phyloP scores from a whole-genome alignment of 1,140 invertebrate species.

The Andrena cerasifolii region DNA sequence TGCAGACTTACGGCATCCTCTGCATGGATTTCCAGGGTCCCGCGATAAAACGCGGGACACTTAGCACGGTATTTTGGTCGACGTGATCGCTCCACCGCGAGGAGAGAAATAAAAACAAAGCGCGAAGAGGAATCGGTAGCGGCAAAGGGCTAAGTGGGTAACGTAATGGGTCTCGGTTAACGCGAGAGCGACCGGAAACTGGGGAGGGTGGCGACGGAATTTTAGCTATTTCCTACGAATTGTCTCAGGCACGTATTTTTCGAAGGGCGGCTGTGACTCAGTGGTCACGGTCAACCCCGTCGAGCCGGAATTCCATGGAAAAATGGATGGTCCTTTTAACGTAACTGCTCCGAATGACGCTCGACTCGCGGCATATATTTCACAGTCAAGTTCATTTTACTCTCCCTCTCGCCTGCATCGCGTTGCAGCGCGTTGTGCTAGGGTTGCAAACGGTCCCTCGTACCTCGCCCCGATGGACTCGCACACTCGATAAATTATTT shows the following conservation, averaged over 20 bases:
- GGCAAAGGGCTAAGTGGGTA: slow-evolving; percentile 67
- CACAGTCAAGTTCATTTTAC: slow-evolving; percentile 1
- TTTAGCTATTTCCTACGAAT: slow-evolving; percentile 77
- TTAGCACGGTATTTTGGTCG: slow-evolving; percentile 24
- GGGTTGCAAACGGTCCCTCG: slow-evolving; percentile 8
- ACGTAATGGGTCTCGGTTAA: slow-evolving; percentile 68
- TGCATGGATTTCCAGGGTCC: too few species aligned
- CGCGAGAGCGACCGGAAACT: slow-evolving; percentile 44
- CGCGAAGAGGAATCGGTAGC: slow-evolving; percentile 56
- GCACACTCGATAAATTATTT: slow-evolving; percentile 29
- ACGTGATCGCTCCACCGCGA: not conserved
- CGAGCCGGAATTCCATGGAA: slow-evolving; percentile 4
- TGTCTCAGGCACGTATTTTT: slow-evolving; percentile 77
- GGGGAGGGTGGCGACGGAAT: slow-evolving; percentile 71
- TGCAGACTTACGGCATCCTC: too few species aligned
- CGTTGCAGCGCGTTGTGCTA: not conserved
- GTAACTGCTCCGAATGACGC: not conserved
- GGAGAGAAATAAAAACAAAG: slow-evolving; percentile 41
- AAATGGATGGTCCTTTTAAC: slow-evolving; percentile 27
- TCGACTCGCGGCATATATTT: not conserved
- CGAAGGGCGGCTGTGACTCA: slow-evolving; percentile 64
- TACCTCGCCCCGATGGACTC: not conserved
- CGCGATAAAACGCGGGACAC: not conserved
- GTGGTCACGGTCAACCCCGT: slow-evolving; percentile 18
- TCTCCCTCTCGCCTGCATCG: not conserved